These are phyloP conservation scores for Eupithecia inturbata DNA, from an alignment of 2,888 invertebrate genomes.

Conservation along the genomic window DNA sequence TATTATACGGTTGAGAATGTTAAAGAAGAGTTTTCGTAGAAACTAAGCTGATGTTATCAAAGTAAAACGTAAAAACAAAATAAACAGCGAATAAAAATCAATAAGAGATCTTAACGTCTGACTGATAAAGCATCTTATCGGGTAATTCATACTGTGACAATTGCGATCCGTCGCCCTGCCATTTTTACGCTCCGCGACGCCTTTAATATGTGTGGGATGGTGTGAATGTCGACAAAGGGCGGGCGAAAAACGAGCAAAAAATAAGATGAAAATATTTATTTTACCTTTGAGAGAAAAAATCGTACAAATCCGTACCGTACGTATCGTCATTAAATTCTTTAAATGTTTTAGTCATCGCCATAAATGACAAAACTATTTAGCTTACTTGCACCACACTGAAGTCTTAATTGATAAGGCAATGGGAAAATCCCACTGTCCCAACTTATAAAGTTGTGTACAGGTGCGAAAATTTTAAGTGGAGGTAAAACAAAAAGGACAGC, in stretches of 20 bases:
- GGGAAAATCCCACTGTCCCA: too few species aligned
- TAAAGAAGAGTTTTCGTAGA: neutral
- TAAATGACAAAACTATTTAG: neutral
- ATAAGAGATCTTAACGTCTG: constrained; percentile 30
- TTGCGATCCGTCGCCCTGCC: constrained; percentile 53
- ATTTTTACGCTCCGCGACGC: constrained; percentile 58
- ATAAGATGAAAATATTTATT: neutral
- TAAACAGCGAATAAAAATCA: constrained; percentile 5
- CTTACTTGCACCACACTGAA: neutral
- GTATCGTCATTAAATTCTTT: neutral
- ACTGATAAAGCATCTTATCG: constrained; percentile 45
- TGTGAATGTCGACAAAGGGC: constrained; percentile 35
- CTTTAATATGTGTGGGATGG: constrained; percentile 50
- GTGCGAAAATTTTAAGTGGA: too few species aligned
- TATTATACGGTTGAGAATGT: neutral
- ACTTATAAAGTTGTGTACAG: too few species aligned
- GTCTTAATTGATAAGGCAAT: neutral
- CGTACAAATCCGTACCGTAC: neutral
- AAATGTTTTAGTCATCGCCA: neutral
- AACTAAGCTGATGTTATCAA: neutral
- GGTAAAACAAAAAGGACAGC: too few species aligned
- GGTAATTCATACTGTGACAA: constrained; percentile 47
- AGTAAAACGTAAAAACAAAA: constrained; percentile 1
- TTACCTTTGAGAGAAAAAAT: neutral
- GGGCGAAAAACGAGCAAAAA: neutral